Conservation (phyloP, 2,113 vertebrate genomes). For the Hyla sarda region DNA sequence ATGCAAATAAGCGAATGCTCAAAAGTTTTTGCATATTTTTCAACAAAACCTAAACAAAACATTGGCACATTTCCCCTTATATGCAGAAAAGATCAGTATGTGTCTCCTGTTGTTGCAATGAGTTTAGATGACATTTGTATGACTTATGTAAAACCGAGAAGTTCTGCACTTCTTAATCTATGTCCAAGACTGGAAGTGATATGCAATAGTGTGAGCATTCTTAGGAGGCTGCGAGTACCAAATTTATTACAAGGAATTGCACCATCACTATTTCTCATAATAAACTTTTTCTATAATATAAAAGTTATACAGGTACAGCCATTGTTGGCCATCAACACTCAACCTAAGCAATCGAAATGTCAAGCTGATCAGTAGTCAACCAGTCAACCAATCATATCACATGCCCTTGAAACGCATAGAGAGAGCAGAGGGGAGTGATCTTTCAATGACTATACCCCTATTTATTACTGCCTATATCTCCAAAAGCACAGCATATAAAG, state of each 20-base stretch:
- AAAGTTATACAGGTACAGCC: background rate
- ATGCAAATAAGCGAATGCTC: too few relatives aligned
- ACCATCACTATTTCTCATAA: background rate
- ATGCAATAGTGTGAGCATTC: background rate
- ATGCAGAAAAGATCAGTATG: too few relatives aligned
- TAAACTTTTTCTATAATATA: background rate
- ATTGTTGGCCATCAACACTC: background rate
- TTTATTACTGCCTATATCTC: background rate
- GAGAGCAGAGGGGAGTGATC: background rate
- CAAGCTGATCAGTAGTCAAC: too few relatives aligned
- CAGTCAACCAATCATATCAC: too few relatives aligned
- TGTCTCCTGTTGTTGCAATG: background rate
- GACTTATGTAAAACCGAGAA: background rate
- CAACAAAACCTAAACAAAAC: too few relatives aligned
- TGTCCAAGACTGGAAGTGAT: background rate
- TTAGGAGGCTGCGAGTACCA: background rate
- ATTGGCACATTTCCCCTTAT: too few relatives aligned
- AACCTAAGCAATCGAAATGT: too few relatives aligned
- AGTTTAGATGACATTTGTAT: background rate
- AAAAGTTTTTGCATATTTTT: too few relatives aligned
- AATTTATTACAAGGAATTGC: background rate
- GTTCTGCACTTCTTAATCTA: background rate
- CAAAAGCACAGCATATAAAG: background rate
- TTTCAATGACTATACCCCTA: background rate
- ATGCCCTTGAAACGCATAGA: background rate